Evolutionary conservation across 2,113 vertebrate genomes (phyloP).

Genomic region (Todiramphus saurophagus): DNA sequence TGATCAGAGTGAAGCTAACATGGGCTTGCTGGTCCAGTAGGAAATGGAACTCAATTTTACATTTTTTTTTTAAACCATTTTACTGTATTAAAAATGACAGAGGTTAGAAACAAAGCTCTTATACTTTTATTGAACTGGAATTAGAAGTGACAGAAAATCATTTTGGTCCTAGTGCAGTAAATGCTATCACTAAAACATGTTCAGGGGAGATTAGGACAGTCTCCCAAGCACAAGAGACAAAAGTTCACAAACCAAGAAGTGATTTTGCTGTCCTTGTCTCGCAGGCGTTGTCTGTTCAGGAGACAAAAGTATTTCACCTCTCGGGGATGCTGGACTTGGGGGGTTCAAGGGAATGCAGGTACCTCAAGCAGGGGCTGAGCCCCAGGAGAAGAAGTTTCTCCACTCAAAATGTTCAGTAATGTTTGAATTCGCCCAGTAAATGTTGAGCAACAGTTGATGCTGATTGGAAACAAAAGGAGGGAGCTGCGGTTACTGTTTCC

Average conservation of each 20-base stretch:
- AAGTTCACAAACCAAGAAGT: slow-evolving; percentile 62
- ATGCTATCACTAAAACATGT: slow-evolving; percentile 76
- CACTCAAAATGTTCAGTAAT: fast-evolving
- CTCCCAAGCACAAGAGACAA: slow-evolving; percentile 72
- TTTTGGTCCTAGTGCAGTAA: slow-evolving; percentile 77
- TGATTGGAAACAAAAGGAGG: neutral
- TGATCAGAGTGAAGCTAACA: slow-evolving; percentile 70
- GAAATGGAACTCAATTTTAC: slow-evolving; percentile 78
- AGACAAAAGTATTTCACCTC: slow-evolving; percentile 30
- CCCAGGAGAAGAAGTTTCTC: neutral
- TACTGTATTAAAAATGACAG: slow-evolving; percentile 82
- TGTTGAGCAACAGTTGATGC: neutral
- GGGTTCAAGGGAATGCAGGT: neutral
- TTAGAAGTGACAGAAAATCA: slow-evolving; percentile 82
- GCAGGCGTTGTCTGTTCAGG: neutral
- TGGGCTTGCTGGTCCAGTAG: slow-evolving; percentile 67
- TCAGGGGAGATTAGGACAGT: slow-evolving; percentile 70
- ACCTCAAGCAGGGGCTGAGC: neutral
- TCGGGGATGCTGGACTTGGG: neutral
- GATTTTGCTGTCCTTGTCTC: slow-evolving; percentile 52
- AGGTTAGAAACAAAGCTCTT: slow-evolving; percentile 80
- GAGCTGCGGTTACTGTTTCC: neutral
- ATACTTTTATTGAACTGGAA: slow-evolving; percentile 75
- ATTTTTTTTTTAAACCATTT: slow-evolving; percentile 69
- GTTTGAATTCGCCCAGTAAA: neutral